Conservation (phyloP, 2,888 invertebrate species). For the Neuroscelio doddi region DNA sequence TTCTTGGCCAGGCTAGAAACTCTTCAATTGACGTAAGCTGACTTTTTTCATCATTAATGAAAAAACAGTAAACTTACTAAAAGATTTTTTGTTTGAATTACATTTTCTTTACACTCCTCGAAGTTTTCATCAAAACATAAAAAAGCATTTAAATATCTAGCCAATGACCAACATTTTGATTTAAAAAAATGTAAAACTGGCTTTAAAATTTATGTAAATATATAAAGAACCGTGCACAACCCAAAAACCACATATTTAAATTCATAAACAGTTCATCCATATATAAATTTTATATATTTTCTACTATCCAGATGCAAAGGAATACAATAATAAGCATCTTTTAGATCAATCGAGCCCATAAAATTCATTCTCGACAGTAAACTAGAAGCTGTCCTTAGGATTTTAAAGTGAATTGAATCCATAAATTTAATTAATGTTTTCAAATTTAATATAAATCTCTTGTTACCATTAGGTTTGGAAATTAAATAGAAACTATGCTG, state of each 20-base stretch:
- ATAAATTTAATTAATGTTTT: conserved; percentile 15
- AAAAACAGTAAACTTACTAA: background rate
- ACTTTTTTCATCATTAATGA: no score
- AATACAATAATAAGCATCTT: background rate
- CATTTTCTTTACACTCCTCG: background rate
- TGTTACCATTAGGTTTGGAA: conserved; percentile 10
- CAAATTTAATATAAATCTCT: no score
- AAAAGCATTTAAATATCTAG: background rate
- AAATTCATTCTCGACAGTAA: conserved; percentile 6
- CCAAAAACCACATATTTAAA: background rate
- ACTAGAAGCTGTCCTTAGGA: conserved; percentile 10
- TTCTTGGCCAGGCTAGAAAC: no score
- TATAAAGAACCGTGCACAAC: background rate
- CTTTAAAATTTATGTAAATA: no score
- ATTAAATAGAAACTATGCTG: conserved; percentile 5
- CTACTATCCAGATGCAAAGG: background rate
- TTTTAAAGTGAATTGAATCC: conserved; percentile 13
- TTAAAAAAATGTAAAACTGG: background rate
- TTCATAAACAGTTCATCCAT: background rate
- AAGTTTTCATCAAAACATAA: background rate
- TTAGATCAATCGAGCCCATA: background rate
- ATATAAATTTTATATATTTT: conserved; percentile 1
- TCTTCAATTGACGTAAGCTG: no score
- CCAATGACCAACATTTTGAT: background rate
- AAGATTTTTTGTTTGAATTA: background rate